Evolutionary conservation across 2,113 vertebrate genomes (phyloP), one percentile per base, ranked within the genome.

Genomic region (Stictonetta naevosa): DNA sequence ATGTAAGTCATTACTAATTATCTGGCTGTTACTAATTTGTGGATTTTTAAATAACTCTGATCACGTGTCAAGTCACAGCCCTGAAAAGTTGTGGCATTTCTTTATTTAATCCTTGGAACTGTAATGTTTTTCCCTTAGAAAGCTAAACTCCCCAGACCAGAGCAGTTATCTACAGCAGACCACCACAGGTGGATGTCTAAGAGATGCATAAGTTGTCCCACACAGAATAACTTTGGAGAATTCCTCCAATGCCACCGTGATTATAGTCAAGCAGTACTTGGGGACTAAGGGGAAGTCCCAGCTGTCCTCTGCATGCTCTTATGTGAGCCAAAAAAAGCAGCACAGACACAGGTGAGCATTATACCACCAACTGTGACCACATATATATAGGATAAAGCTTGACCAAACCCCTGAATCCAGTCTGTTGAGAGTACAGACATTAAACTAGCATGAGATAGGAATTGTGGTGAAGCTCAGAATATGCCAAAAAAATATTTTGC

Each of bases 401-500:
- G 50, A 91, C 42, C 60, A 74, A 3, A 8, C 69, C 22, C 13
- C 53, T 73, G 33, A 62, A 31, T 13, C 62, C 38, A 72, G 40
- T 13, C 72, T 40, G 6, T 16, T 31, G 14, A 42, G 19, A 67
- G 8, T 4, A 86, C 15, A 46, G 52, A 36, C 66, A 40, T 29
- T 48, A 80, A 76, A 8, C 10, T 11, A 11, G 15, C 28, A 17
- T 34, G 42, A 86, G 64, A 75, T 4, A 76, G 48, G n/a, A 55
- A 66, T 2, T 46, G 56, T 36, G 31, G 18, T 58, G 25, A 86
- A 86, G 67, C 44, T 68, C 79, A 68, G 42, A 94, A 72, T 38
- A 91, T 53, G 42, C 62, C 50, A n/a, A 92, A 94, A 53, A 79
- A 90, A 69, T 33, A 56, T 92, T 90, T 72, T 50, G 13, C 31